Percentiles rank a stretch among this genome's conserved stretches.
Evolutionary conservation across 1,140 invertebrate genomes (phyloP).

Genomic region (Lasaia peninsularis): DNA sequence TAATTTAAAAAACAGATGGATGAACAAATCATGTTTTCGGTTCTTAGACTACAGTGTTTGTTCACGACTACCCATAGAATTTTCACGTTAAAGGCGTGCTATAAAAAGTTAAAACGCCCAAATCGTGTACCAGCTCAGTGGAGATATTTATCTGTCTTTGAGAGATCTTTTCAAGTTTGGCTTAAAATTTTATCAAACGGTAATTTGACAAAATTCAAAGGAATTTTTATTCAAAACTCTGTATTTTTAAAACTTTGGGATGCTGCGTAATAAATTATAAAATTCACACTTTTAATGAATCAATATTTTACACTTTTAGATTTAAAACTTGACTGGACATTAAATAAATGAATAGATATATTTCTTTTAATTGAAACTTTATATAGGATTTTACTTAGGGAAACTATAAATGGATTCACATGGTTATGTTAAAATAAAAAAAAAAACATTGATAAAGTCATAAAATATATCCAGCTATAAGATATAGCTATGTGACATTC

Average conservation of each 20-base stretch:
- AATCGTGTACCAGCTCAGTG: conserved; percentile 25
- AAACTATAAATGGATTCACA: too few relatives aligned
- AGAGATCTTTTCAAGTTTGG: conserved; percentile 10
- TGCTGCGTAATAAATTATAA: too few relatives aligned
- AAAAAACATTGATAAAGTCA: too few relatives aligned
- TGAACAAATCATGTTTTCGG: too few relatives aligned
- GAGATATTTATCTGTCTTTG: conserved; percentile 10
- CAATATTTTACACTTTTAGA: background rate
- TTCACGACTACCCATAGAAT: conserved; percentile 54
- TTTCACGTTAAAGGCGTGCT: conserved; percentile 42
- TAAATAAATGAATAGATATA: too few relatives aligned
- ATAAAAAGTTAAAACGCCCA: conserved; percentile 52
- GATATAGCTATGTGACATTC: too few relatives aligned
- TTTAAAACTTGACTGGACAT: too few relatives aligned
- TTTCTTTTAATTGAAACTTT: too few relatives aligned
- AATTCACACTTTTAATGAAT: background rate
- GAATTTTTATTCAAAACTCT: background rate
- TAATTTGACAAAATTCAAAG: background rate
- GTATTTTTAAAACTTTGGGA: background rate
- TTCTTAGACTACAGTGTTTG: conserved; percentile 32
- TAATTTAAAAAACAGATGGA: too few relatives aligned
- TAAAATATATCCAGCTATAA: too few relatives aligned
- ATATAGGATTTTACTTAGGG: too few relatives aligned
- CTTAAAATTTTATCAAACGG: conserved; percentile 14
- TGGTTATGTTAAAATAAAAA: too few relatives aligned